phyloP scores from a whole-genome alignment of 2,797 vertebrate genomes.

The Kryptopterus vitreolus region DNA sequence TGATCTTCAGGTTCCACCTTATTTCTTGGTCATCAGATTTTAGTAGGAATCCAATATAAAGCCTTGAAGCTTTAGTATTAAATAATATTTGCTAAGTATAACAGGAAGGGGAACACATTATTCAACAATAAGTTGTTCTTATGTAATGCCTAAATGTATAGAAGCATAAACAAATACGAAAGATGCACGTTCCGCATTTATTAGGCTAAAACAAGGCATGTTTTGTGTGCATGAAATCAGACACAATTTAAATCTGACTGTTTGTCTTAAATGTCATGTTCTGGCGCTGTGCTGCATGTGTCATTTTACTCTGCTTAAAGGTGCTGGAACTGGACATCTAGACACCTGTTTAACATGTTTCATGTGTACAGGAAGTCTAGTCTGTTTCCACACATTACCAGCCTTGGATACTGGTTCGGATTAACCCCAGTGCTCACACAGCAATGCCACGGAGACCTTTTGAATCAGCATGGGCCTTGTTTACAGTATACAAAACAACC shows the following conservation, averaged over 20 bases:
- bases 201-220: neutral
- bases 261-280: constrained; percentile 15
- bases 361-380: constrained; percentile 65
- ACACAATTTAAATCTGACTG: constrained; percentile 3
- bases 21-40: constrained; percentile 16
- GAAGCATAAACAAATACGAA: neutral
- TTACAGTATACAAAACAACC: constrained; percentile 29
- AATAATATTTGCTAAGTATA: neutral
- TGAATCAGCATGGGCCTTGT: neutral
- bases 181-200: neutral
- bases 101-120: neutral
- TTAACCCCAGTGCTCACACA: neutral
- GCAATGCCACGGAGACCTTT: neutral
- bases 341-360: constrained; percentile 45
- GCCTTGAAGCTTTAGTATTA: neutral
- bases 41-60: neutral
- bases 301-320: constrained; percentile 28
- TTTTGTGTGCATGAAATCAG: neutral
- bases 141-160: neutral
- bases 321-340: constrained; percentile 53
- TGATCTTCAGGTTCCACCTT: neutral
- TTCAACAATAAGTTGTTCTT: neutral
- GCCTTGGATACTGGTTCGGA: constrained; percentile 57
- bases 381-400: constrained; percentile 32
- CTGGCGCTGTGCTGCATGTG: constrained; percentile 28